Evolutionary conservation across 2,113 vertebrate species (phyloP).

Genomic region (Xiphias gladius): DNA sequence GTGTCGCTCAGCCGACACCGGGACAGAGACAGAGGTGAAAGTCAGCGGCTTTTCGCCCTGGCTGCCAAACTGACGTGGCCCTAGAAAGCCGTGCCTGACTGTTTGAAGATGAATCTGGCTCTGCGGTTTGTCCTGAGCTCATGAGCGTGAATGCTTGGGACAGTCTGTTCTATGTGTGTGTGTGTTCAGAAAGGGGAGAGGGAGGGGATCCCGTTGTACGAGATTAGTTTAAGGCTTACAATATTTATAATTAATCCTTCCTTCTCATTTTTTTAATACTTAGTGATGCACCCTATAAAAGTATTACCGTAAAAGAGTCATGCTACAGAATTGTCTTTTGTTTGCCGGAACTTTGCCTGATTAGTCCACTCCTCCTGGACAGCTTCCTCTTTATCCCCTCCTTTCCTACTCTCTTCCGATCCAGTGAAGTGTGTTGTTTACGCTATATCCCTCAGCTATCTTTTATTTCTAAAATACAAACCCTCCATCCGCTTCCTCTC

Average conservation of each 20-base stretch:
- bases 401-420: not conserved
- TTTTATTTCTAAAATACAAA: constrained; percentile 11
- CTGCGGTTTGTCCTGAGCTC: constrained; percentile 78
- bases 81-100: constrained; percentile 3
- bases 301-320: constrained; percentile 74
- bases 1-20: not conserved
- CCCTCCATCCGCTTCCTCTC: constrained; percentile 1
- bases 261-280: constrained; percentile 47
- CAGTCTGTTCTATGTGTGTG: not conserved
- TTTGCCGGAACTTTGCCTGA: constrained; percentile 56
- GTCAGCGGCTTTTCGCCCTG: constrained; percentile 5
- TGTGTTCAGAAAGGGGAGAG: constrained; percentile 12
- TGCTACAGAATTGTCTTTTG: constrained; percentile 75
- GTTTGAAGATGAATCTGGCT: constrained; percentile 38
- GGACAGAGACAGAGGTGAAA: constrained; percentile 35
- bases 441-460: not conserved
- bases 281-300: constrained; percentile 68
- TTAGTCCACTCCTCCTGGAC: constrained; percentile 59
- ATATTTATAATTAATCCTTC: constrained; percentile 46
- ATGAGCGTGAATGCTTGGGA: constrained; percentile 53
- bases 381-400: not conserved
- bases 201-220: constrained; percentile 29
- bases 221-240: constrained; percentile 79
- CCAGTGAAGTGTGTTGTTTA: not conserved
- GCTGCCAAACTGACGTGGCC: constrained; percentile 1